Conservation (phyloP, 2,113 vertebrate genomes). For the Hirundichthys speculiger region DNA sequence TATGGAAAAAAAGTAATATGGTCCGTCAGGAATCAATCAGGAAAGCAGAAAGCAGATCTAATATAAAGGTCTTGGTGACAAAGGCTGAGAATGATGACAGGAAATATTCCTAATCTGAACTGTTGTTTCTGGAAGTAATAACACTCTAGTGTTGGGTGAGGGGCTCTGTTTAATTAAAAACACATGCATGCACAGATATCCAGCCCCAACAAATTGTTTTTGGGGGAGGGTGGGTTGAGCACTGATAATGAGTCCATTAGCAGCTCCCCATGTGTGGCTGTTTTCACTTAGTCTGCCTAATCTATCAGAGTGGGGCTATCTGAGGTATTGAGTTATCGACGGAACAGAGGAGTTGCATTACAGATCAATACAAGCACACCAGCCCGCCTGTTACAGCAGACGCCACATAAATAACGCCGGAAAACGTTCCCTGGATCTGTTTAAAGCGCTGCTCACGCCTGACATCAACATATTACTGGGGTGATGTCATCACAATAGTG, state of each 20-base stretch:
- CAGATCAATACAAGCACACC: conserved; percentile 51
- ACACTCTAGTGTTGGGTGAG: too few species aligned
- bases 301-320: conserved; percentile 17
- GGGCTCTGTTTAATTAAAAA: background rate
- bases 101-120: too few species aligned
- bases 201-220: background rate
- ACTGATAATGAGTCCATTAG: conserved; percentile 47
- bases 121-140: too few species aligned
- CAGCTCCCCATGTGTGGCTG: conserved; percentile 23
- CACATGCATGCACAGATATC: background rate
- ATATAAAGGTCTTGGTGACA: background rate
- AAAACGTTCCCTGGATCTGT: too few species aligned
- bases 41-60: background rate
- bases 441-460: too few species aligned
- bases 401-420: background rate
- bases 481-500: background rate
- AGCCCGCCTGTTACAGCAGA: conserved; percentile 18
- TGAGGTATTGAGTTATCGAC: conserved; percentile 31
- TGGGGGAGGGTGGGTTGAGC: background rate
- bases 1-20: conserved; percentile 7
- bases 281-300: conserved; percentile 9
- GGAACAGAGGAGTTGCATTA: conserved; percentile 37
- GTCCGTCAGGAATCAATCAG: background rate
- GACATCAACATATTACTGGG: background rate
- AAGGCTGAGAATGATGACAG: background rate